These are phyloP conservation scores for Caenorhabditis tropicalis DNA, from an alignment of 1,140 invertebrate species.

Conservation along the genomic window DNA sequence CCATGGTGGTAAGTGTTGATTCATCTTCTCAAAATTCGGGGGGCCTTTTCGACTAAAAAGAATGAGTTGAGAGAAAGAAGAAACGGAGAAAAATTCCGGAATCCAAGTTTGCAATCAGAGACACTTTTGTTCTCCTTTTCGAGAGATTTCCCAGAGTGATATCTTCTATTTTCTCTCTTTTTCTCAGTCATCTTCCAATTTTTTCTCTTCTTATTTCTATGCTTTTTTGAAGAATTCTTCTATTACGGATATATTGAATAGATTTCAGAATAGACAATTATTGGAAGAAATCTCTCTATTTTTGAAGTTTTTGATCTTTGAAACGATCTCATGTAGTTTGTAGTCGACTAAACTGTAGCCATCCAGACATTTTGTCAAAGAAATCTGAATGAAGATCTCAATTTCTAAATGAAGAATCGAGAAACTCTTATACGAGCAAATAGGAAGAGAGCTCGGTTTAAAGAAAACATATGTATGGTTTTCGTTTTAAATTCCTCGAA, in stretches of 20 bases:
- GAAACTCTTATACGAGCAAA: no score
- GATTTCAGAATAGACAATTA: not conserved
- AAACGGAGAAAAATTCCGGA: not conserved
- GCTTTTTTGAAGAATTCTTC: not conserved
- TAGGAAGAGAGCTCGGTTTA: no score
- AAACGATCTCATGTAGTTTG: not conserved
- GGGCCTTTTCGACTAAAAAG: constrained; percentile 1
- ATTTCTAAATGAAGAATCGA: no score
- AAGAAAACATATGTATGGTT: no score
- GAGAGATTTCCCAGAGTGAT: constrained; percentile 18
- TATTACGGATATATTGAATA: constrained; percentile 3
- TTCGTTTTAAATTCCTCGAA: no score
- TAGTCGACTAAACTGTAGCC: no score
- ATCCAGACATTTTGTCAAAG: no score
- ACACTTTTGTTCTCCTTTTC: constrained; percentile 46
- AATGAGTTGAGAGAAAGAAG: not conserved
- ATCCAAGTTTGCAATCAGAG: constrained; percentile 14
- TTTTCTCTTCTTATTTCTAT: not conserved
- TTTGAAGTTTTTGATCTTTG: not conserved
- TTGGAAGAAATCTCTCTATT: not conserved
- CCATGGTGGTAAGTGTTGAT: constrained; percentile 62
- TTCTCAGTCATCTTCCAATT: not conserved
- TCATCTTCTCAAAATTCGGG: not conserved
- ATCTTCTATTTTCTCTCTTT: not conserved
- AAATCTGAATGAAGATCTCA: no score